Evolutionary conservation across 1,140 invertebrate species (phyloP).

Genomic region (Conus ventricosus): DNA sequence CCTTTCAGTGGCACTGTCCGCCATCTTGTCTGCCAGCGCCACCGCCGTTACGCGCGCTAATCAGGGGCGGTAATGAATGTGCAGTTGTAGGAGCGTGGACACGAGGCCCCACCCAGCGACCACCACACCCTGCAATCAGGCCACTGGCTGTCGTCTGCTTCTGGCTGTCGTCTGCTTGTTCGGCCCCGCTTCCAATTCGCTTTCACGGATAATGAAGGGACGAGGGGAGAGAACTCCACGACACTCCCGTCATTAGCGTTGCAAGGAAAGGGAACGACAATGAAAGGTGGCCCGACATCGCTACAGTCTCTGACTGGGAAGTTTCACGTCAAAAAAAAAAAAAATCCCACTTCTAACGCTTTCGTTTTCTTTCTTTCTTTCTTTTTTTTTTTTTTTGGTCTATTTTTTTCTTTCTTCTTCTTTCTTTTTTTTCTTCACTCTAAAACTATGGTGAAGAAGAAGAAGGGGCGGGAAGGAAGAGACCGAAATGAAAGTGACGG

Average conservation of each 20-base stretch:
- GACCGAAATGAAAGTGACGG: background rate
- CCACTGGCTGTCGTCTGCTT: background rate
- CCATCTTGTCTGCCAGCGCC: constrained; percentile 4
- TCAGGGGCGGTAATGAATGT: constrained; percentile 35
- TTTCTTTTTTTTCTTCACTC: background rate
- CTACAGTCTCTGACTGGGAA: no score
- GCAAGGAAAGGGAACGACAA: background rate
- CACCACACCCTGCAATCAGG: constrained; percentile 24
- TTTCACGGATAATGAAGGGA: constrained; percentile 7
- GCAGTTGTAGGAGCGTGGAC: constrained; percentile 13
- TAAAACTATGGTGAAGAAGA: background rate
- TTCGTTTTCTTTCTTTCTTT: background rate
- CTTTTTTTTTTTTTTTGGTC: background rate
- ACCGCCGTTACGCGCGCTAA: background rate
- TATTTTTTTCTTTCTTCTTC: background rate
- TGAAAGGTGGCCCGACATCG: no score
- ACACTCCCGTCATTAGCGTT: background rate
- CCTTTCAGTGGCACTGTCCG: background rate
- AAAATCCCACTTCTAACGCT: background rate
- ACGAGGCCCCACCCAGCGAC: background rate
- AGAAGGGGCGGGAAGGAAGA: background rate
- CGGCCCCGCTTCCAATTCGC: background rate
- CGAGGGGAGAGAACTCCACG: background rate
- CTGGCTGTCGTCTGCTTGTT: no score
- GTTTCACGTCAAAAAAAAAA: background rate